These are phyloP conservation scores for Sipha maydis DNA, from an alignment of 2,888 invertebrate genomes.

Conservation along the genomic window DNA sequence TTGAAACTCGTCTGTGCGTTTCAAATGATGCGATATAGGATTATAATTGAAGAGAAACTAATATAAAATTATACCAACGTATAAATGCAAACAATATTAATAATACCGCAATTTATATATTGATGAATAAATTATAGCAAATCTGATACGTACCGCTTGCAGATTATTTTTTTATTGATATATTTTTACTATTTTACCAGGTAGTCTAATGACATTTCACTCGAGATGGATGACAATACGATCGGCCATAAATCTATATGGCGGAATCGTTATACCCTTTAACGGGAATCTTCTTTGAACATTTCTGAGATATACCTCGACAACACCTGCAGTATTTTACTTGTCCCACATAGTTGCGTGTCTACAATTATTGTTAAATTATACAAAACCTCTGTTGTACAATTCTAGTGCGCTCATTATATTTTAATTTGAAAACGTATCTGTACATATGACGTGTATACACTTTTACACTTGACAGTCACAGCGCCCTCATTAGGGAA, in stretches of 20 bases:
- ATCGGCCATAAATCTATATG: background rate
- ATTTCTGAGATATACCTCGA: constrained; percentile 22
- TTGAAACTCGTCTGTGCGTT: too few relatives aligned
- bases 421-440: constrained; percentile 25
- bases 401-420: constrained; percentile 2
- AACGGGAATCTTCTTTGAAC: constrained; percentile 40
- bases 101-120: too few relatives aligned
- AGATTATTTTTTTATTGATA: too few relatives aligned
- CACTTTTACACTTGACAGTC: constrained; percentile 34
- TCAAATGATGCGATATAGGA: too few relatives aligned
- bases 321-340: constrained; percentile 12
- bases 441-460: background rate
- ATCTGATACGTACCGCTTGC: too few relatives aligned
- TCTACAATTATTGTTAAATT: constrained; percentile 27
- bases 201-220: too few relatives aligned
- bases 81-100: too few relatives aligned
- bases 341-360: background rate
- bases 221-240: background rate
- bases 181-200: too few relatives aligned
- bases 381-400: background rate
- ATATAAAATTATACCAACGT: too few relatives aligned
- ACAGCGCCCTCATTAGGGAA: constrained; percentile 32
- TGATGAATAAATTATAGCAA: too few relatives aligned
- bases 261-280: background rate
- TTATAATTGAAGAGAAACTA: too few relatives aligned